phyloP scores from a whole-genome alignment of 2,113 vertebrate species.

The Fregetta grallaria region DNA sequence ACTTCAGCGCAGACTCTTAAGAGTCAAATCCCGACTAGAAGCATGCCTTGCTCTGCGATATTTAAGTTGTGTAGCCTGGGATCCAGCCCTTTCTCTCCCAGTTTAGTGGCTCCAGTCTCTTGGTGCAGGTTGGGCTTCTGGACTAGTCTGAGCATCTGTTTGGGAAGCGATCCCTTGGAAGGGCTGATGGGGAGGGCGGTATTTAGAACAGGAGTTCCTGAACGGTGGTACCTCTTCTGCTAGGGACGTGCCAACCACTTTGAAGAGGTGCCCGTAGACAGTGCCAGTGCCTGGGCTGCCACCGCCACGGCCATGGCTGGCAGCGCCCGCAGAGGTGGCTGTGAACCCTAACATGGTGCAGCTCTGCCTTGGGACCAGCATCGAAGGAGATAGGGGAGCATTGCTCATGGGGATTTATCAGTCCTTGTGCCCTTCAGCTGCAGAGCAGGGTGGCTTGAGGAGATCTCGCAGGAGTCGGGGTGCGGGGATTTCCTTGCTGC shows the following conservation, averaged over 20 bases:
- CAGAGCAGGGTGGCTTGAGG: background rate
- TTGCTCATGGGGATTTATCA: rapidly evolving
- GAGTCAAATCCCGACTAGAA: background rate
- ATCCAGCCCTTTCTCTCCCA: background rate
- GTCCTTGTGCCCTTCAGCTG: background rate
- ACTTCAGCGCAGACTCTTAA: rapidly evolving
- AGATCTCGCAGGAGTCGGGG: background rate
- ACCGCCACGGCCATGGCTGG: background rate
- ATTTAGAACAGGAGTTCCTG: background rate
- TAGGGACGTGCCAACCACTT: background rate
- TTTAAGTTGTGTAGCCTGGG: background rate
- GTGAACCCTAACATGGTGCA: background rate
- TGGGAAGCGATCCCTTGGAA: background rate
- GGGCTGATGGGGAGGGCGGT: background rate
- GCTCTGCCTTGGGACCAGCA: background rate
- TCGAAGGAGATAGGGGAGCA: rapidly evolving
- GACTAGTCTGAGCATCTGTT: background rate
- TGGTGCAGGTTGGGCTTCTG: background rate
- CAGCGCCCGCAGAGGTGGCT: background rate
- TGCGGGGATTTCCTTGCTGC: background rate
- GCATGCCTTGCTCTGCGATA: background rate
- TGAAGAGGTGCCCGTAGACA: background rate
- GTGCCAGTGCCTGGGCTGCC: background rate
- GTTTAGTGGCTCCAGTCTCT: background rate
- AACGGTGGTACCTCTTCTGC: background rate